Evolutionary conservation across 2,888 invertebrate species (phyloP), one percentile per base, ranked within the genome.

Genomic region (Stenolophus ochropezus): DNA sequence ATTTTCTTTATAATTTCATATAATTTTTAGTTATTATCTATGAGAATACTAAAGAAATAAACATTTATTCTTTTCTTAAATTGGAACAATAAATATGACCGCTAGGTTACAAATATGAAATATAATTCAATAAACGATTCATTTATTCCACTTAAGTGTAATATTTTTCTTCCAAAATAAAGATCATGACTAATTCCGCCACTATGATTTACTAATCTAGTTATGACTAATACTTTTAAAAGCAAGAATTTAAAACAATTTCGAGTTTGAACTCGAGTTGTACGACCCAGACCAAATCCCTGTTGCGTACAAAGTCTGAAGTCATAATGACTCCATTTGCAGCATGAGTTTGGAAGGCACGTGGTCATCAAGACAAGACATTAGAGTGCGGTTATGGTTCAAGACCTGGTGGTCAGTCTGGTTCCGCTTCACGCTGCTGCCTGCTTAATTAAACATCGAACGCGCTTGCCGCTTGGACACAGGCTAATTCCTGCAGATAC

Each of bases 381-480:
- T 33, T 69, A 33, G 33, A 69, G 65, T 33, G 65, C 65, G 65
- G 65, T 69, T 33, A 69, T 69, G 65, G 65, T 69, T 69, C 65
- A 18, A 33, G 65, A 14, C 21, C 33, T 69, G 65, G 65, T 69
- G 27, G 65, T 69, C 65, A 27, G 27, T 47, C 61, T 0, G 25
- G 78, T 78, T 78, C 78, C 78, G 78, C 78, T 78, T 78, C 78
- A 78, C 61, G 78, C 65, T 78, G n/a, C 6, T 61, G 78, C 65
- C 61, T 42, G 78, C 65, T 49, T 78, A 78, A 78, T 78, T 78
- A 78, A 78, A 78, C 78, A 78, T 78, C 65, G 78, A 78, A 78
- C 65, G 47, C 65, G 78, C 78, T 78, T 25, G 78, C 65, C 18
- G 65, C 65, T 33, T 69, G 65, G 65, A 69, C 65, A 69, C 27